phyloP scores from a whole-genome alignment of 64 coral and sea anemone genomes.

The Montipora capricornis region DNA sequence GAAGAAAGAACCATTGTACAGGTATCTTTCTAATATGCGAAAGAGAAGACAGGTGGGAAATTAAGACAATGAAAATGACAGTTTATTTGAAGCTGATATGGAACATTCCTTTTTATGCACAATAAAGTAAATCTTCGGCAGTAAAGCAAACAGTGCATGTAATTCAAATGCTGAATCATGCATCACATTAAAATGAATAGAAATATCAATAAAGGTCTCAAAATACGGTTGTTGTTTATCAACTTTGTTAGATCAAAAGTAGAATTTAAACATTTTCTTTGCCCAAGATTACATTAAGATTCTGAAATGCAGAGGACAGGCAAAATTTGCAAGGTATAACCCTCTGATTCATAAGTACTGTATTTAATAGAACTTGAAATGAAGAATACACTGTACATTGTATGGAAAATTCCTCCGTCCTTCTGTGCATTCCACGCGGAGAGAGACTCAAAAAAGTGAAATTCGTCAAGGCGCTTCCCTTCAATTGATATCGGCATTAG shows the following conservation, averaged over 20 bases:
- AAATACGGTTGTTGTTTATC: conserved; percentile 15
- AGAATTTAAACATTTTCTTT: conserved; percentile 19
- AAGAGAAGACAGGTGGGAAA: neutral
- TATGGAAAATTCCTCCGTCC: conserved; percentile 7
- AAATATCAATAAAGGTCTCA: conserved; percentile 13
- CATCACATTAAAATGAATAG: conserved; percentile 18
- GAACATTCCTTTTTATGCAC: conserved; percentile 8
- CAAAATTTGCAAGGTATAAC: conserved; percentile 10
- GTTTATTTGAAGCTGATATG: conserved; percentile 15
- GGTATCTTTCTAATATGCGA: neutral
- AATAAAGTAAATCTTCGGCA: conserved; percentile 2
- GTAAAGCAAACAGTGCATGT: neutral
- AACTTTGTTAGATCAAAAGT: neutral
- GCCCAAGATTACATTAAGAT: conserved; percentile 12
- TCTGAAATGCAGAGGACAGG: neutral
- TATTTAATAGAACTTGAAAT: conserved; percentile 30
- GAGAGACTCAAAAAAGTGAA: conserved; percentile 14
- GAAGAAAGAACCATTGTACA: neutral
- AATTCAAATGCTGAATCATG: conserved; percentile 12
- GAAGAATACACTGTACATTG: neutral
- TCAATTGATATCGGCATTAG: conserved; percentile 51
- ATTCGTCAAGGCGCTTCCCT: conserved; percentile 25
- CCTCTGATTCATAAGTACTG: conserved; percentile 16
- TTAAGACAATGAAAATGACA: neutral
- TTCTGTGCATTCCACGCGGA: conserved; percentile 23